Percentiles rank a stretch among this genome's conserved stretches.
Evolutionary conservation across 2,797 vertebrate genomes (phyloP).

Genomic region (Cossypha polioptera): DNA sequence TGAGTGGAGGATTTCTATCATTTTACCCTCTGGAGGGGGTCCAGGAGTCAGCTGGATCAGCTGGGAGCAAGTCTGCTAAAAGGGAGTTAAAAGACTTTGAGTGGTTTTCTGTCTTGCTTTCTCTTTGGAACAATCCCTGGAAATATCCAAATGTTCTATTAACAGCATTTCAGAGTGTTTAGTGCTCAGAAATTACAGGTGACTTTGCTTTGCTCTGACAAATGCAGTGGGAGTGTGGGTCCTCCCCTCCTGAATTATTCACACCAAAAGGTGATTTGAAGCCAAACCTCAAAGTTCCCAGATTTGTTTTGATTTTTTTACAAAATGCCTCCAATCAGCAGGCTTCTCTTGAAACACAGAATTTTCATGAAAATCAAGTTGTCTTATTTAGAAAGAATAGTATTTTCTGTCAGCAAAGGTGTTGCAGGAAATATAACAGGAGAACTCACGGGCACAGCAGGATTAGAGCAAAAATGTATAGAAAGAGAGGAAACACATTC

Average conservation of each 20-base stretch:
- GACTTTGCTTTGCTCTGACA: not conserved
- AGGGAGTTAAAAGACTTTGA: not conserved
- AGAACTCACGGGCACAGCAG: not conserved
- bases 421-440: not conserved
- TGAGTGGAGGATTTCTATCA: not conserved
- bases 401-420: not conserved
- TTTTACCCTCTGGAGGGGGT: not conserved
- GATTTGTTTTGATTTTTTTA: conserved; percentile 38
- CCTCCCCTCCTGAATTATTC: not conserved
- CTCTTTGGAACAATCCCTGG: not conserved
- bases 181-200: not conserved
- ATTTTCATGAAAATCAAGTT: conserved; percentile 1
- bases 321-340: not conserved
- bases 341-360: not conserved
- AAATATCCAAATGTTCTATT: not conserved
- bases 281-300: not conserved
- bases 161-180: not conserved
- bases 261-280: not conserved
- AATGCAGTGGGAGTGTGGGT: not conserved
- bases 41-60: not conserved
- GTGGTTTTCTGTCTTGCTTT: not conserved
- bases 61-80: not conserved
- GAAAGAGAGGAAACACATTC: not conserved
- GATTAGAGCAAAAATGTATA: not conserved
- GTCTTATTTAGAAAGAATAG: not conserved